Percentiles rank a stretch among this genome's conserved stretches.
Conservation (phyloP, 2,113 vertebrate genomes). For the Cisticola juncidis region DNA sequence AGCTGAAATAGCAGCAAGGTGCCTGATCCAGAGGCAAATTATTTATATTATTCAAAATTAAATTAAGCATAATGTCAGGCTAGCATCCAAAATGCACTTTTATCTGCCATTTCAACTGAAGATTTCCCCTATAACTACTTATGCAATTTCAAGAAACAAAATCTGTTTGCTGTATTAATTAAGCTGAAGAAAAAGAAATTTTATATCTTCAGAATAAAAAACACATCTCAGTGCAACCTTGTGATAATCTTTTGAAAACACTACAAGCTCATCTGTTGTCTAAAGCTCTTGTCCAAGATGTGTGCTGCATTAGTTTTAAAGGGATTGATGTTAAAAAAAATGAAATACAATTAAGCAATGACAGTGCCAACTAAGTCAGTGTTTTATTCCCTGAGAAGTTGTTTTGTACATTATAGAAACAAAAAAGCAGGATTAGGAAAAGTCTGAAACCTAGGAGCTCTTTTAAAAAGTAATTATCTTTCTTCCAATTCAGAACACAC, state of each 20-base stretch:
- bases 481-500: not conserved
- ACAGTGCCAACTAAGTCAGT: not conserved
- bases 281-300: not conserved
- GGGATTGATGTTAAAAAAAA: not conserved
- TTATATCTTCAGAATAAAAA: not conserved
- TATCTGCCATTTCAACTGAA: not conserved
- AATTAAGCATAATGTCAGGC: not conserved
- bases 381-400: not conserved
- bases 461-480: not conserved
- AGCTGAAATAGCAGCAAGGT: not conserved
- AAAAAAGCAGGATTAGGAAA: not conserved
- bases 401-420: not conserved
- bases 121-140: not conserved
- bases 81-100: not conserved
- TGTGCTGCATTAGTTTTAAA: not conserved
- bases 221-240: not conserved
- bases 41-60: not conserved
- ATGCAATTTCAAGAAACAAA: not conserved
- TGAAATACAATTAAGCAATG: not conserved
- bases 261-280: not conserved
- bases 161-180: not conserved
- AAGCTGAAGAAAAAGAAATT: not conserved
- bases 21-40: not conserved
- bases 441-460: not conserved
- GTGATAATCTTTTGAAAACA: not conserved